Conservation (phyloP, 2,113 vertebrate species). For the Oophaga pumilio region DNA sequence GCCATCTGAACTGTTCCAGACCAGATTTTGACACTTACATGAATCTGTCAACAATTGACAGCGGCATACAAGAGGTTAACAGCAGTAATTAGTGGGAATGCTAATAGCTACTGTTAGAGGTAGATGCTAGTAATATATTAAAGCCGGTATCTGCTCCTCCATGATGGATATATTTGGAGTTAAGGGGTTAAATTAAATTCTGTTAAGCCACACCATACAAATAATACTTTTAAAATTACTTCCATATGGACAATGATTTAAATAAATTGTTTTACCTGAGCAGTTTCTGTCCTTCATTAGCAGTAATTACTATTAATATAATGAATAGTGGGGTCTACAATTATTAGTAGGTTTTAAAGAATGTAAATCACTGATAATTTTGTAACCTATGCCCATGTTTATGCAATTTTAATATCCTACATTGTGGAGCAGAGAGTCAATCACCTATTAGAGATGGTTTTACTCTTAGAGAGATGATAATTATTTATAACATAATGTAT, state of each 20-base stretch:
- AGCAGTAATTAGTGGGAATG: too few species aligned
- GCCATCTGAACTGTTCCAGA: too few species aligned
- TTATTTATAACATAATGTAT: slow-evolving; percentile 59
- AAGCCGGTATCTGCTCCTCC: too few species aligned
- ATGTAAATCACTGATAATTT: slow-evolving; percentile 63
- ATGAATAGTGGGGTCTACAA: slow-evolving; percentile 48
- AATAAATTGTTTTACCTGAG: background rate
- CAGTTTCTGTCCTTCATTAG: slow-evolving; percentile 59
- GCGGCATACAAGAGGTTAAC: too few species aligned
- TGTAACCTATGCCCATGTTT: slow-evolving; percentile 49
- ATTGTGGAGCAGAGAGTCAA: slow-evolving; percentile 43
- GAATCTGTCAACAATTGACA: too few species aligned
- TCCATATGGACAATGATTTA: background rate
- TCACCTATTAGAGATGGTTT: slow-evolving; percentile 59
- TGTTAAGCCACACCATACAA: background rate
- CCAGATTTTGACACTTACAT: too few species aligned
- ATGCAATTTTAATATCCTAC: slow-evolving; percentile 49
- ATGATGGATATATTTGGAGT: too few species aligned
- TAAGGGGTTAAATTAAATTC: too few species aligned
- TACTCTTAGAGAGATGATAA: slow-evolving; percentile 52
- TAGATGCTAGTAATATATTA: too few species aligned
- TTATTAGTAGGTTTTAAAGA: slow-evolving; percentile 34
- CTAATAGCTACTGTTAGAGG: too few species aligned
- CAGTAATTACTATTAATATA: slow-evolving; percentile 52
- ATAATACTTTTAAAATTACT: background rate